A percentile compares a stretch with the other conserved stretches of the same genome.
These are phyloP conservation scores for Camponotus fellah DNA, from an alignment of 2,888 invertebrate species.

Conservation along the genomic window DNA sequence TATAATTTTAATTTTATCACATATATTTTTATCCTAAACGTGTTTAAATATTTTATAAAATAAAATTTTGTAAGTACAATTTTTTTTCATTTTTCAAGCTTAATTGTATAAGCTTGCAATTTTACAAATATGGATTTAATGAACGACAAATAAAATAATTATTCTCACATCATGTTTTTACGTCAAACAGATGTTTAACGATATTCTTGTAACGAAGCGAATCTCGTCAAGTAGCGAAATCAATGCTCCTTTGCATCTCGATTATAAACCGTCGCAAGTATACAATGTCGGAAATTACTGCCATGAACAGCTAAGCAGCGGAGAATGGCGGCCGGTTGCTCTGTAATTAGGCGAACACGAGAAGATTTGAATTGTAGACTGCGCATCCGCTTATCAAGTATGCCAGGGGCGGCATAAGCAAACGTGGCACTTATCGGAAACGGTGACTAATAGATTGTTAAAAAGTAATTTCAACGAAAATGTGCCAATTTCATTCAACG, in stretches of 20 bases:
- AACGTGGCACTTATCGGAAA: conserved; percentile 3
- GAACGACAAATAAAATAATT: neutral
- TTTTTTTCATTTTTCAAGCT: neutral
- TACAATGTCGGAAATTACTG: conserved; percentile 53
- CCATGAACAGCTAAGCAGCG: conserved; percentile 43
- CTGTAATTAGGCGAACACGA: conserved; percentile 53
- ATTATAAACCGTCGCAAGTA: conserved; percentile 50
- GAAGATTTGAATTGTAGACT: conserved; percentile 53
- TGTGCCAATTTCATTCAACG: neutral
- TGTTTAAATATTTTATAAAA: neutral
- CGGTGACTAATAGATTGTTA: conserved; percentile 20
- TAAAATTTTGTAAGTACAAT: neutral
- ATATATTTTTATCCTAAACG: neutral
- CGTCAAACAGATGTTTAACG: neutral
- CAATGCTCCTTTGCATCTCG: conserved; percentile 46
- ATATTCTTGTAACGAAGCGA: conserved; percentile 29
- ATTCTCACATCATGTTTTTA: neutral
- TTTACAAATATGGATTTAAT: too few relatives aligned
- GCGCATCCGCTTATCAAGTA: conserved; percentile 40
- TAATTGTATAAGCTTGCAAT: neutral
- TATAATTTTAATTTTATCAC: neutral
- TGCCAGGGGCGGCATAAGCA: conserved; percentile 12
- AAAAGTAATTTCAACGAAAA: neutral
- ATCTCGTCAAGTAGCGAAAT: conserved; percentile 30
- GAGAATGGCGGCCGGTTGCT: conserved; percentile 48